A percentile compares a stretch with the other conserved stretches of the same genome.
Evolutionary conservation across 92 coral and sea anemone species (phyloP).

Genomic region (Desmophyllum pertusum): DNA sequence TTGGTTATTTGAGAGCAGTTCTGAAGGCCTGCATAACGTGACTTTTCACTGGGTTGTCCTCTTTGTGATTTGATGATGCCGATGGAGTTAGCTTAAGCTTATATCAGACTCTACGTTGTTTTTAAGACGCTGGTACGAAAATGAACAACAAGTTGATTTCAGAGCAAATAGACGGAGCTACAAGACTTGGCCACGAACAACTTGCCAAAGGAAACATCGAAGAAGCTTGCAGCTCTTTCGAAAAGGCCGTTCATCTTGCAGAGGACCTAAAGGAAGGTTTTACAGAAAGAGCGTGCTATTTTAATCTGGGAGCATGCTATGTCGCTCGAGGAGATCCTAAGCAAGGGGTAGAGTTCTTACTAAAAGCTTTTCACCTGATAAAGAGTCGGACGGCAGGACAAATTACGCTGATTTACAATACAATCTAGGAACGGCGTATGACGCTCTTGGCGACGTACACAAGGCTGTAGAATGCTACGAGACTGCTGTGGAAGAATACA

Average conservation of each 20-base stretch:
- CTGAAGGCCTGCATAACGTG: background rate
- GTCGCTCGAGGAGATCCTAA: slow-evolving; percentile 91
- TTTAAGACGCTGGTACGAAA: background rate
- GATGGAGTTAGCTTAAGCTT: too few relatives aligned
- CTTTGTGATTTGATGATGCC: background rate
- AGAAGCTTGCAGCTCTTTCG: slow-evolving; percentile 80
- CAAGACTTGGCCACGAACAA: slow-evolving; percentile 84
- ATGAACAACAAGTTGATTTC: slow-evolving; percentile 32
- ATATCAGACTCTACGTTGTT: background rate
- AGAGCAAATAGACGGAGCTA: slow-evolving; percentile 77
- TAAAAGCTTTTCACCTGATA: slow-evolving; percentile 87
- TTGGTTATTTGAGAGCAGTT: background rate
- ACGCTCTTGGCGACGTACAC: slow-evolving; percentile 69
- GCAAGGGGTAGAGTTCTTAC: slow-evolving; percentile 80
- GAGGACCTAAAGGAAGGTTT: slow-evolving; percentile 76
- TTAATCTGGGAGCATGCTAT: slow-evolving; percentile 96
- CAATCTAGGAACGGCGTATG: slow-evolving; percentile 93
- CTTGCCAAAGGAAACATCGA: slow-evolving; percentile 79
- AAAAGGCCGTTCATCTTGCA: slow-evolving; percentile 82
- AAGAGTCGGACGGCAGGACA: slow-evolving; percentile 81
- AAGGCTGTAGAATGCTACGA: slow-evolving; percentile 83
- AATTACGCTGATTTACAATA: slow-evolving; percentile 94
- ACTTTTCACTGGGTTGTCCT: background rate
- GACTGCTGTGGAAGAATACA: slow-evolving; percentile 76
- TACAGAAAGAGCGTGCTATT: slow-evolving; percentile 93